Conservation (phyloP, 2,797 vertebrate species). For the Oryzias sinensis region DNA sequence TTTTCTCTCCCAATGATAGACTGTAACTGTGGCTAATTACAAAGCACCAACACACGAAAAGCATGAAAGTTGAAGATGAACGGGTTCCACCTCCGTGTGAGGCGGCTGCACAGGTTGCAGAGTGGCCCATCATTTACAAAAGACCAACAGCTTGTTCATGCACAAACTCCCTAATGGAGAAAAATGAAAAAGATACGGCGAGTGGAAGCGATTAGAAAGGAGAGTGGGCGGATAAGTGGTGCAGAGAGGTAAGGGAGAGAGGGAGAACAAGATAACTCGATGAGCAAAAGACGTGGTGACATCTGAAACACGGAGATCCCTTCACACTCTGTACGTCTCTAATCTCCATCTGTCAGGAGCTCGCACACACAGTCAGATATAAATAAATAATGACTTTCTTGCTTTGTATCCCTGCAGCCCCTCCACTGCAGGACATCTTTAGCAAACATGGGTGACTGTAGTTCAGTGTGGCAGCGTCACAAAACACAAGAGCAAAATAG, state of each 20-base stretch:
- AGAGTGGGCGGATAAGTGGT: conserved; percentile 15
- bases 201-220: conserved; percentile 11
- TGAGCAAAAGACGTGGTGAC: conserved; percentile 41
- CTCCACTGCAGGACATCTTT: background rate
- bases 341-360: conserved; percentile 23
- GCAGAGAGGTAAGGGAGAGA: conserved; percentile 18
- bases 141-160: conserved; percentile 43
- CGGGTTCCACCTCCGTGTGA: conserved; percentile 24
- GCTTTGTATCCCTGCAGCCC: conserved; percentile 4
- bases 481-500: too few relatives aligned
- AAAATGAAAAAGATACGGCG: conserved; percentile 28
- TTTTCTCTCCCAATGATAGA: conserved; percentile 1
- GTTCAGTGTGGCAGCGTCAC: background rate
- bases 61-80: too few relatives aligned
- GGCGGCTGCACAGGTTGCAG: conserved; percentile 16
- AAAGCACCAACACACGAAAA: background rate
- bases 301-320: conserved; percentile 32
- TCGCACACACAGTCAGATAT: conserved; percentile 10
- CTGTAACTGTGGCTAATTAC: conserved; percentile 13
- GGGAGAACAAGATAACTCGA: conserved; percentile 26
- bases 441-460: background rate
- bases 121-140: conserved; percentile 18
- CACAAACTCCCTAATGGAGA: conserved; percentile 36
- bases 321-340: conserved; percentile 33
- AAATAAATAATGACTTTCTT: conserved; percentile 4